Conservation (phyloP, 2,888 invertebrate genomes). For the Drosophila robusta region DNA sequence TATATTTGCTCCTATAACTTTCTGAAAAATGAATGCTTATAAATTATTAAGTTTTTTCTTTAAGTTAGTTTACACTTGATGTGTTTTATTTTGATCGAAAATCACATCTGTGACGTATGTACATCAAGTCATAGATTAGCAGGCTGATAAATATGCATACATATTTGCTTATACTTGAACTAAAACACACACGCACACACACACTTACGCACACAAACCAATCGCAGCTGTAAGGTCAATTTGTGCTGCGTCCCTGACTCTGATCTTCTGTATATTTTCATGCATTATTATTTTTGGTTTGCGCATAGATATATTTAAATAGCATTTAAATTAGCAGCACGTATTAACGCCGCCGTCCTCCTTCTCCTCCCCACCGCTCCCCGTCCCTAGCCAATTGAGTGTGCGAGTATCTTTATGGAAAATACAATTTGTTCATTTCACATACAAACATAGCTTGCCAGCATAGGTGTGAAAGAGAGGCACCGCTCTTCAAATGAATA, state of each 20-base stretch:
- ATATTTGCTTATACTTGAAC: slow-evolving; percentile 1
- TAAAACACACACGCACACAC: neutral
- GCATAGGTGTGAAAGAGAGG: slow-evolving; percentile 8
- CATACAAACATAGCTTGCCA: slow-evolving; percentile 10
- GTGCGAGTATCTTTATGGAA: slow-evolving; percentile 45
- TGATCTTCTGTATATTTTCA: slow-evolving; percentile 77
- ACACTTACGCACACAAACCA: slow-evolving; percentile 17
- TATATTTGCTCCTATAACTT: too few species aligned
- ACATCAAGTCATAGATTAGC: neutral
- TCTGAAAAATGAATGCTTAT: too few species aligned
- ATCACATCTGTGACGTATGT: too few species aligned
- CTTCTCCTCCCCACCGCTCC: slow-evolving; percentile 3
- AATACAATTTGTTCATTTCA: slow-evolving; percentile 48
- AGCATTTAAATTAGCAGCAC: slow-evolving; percentile 58
- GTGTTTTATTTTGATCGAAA: neutral
- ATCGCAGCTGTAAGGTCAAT: slow-evolving; percentile 65
- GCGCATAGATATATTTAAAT: slow-evolving; percentile 52
- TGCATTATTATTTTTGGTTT: slow-evolving; percentile 54
- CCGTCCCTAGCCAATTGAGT: slow-evolving; percentile 30
- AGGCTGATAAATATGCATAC: slow-evolving; percentile 3
- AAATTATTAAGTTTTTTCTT: neutral
- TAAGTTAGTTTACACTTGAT: neutral
- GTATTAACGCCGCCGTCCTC: slow-evolving; percentile 35
- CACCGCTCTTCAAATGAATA: slow-evolving; percentile 43
- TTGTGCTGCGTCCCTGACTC: slow-evolving; percentile 75